Evolutionary conservation across 2,797 vertebrate genomes (phyloP), one percentile per base, ranked within the genome.

Genomic region (Sebastes wilsoni): DNA sequence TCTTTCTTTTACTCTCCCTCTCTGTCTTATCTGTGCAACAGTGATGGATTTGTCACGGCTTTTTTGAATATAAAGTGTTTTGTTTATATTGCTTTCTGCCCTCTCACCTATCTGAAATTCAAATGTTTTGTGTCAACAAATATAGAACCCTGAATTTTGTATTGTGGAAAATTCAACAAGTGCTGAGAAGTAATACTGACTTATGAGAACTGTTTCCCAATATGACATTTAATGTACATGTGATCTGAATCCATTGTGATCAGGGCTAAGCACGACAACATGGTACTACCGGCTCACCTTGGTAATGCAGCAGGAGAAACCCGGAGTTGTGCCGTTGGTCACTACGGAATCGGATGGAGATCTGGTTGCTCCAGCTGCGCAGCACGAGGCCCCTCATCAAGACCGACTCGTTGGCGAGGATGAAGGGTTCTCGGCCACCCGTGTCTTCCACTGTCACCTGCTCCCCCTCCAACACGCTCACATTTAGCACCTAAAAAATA

Each of bases 311-410:
- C 79, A 93, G 94, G 81, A 99, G 95, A 65, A 95, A 96, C 12
- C 97, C 96, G 0, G 96, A 93, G 32, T 89, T 92, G 10, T 77
- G 84, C 16, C 83, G 94, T 8, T 96, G 96, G 49, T 95, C 92
- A 71, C 97, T 97, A 75, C 94, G 97, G 85, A 98, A 98, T 70
- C 89, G 96, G 66, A 99, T 94, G 75, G 97, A 95, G 67, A 98
- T 97, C 95, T 97, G 96, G 93, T 99, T 99, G 91, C 97, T 98
- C 16, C 97, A 97, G 92, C 99, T 98, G 55, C 97, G 97, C 55
- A 99, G 94, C 58, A 99, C 95, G 60, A 99, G 97, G 28, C 98
- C 98, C 23, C 95, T 95, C 83, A 96, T 94, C 90, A 99, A 93
- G 83, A 97, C 96, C 0, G 98, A 97, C 86, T 97, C 96, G 13